phyloP scores from a whole-genome alignment of 2,888 invertebrate genomes.

The Eupelmus urozonus region DNA sequence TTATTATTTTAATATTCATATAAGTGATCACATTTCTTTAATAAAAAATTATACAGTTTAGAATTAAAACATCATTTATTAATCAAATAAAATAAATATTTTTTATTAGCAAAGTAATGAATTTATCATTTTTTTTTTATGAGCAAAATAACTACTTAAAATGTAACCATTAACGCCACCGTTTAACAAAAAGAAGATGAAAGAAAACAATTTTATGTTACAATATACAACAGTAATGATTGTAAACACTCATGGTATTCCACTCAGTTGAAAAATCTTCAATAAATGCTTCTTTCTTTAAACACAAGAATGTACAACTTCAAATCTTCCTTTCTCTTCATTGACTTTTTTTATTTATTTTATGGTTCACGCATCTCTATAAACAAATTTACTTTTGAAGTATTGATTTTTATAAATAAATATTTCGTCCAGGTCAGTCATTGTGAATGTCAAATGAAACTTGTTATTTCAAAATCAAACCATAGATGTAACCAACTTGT shows the following conservation, averaged over 20 bases:
- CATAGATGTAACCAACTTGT: slow-evolving; percentile 26
- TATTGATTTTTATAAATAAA: slow-evolving; percentile 41
- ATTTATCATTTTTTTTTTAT: slow-evolving; percentile 35
- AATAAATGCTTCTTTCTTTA: slow-evolving; percentile 55
- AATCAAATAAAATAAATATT: slow-evolving; percentile 55
- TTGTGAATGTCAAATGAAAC: slow-evolving; percentile 32
- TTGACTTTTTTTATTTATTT: slow-evolving; percentile 12
- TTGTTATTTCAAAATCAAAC: slow-evolving; percentile 35
- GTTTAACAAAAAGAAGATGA: slow-evolving; percentile 46
- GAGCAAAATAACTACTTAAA: slow-evolving; percentile 48
- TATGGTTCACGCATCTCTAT: slow-evolving; percentile 17
- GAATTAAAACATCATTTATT: slow-evolving; percentile 52
- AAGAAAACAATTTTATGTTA: slow-evolving; percentile 55
- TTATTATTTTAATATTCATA: slow-evolving; percentile 27
- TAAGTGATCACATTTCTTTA: slow-evolving; percentile 41
- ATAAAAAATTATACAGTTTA: slow-evolving; percentile 46
- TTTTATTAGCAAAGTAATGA: slow-evolving; percentile 44
- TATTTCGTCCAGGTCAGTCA: slow-evolving; percentile 41
- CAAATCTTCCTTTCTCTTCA: slow-evolving; percentile 21
- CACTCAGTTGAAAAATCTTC: slow-evolving; percentile 52
- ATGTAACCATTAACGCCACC: slow-evolving; percentile 49
- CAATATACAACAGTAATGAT: slow-evolving; percentile 55
- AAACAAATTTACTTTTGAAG: slow-evolving; percentile 25
- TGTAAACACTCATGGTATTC: slow-evolving; percentile 52
- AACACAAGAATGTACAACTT: slow-evolving; percentile 53